Evolutionary conservation across 2,888 invertebrate species (phyloP).

Genomic region (Drosophila paramelanica): DNA sequence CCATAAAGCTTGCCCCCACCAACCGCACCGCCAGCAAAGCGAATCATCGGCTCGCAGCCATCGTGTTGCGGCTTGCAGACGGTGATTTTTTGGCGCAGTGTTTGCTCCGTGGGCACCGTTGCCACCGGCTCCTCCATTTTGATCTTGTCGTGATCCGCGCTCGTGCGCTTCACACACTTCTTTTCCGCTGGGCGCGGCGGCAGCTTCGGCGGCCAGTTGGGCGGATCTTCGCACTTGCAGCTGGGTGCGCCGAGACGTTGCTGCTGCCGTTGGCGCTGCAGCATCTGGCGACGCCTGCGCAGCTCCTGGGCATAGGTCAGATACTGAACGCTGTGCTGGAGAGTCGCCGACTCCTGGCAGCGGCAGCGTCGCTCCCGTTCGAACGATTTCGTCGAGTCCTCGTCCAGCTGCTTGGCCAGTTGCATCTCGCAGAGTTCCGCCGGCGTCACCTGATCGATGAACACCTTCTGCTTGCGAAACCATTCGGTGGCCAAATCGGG

Average conservation of each 20-base stretch:
- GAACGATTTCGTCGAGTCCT: neutral
- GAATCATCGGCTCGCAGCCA: neutral
- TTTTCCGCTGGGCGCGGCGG: neutral
- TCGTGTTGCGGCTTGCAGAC: neutral
- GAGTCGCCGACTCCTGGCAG: conserved; percentile 5
- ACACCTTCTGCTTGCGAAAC: conserved; percentile 69
- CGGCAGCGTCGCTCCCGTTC: neutral
- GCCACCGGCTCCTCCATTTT: no score
- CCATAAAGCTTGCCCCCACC: conserved; percentile 11
- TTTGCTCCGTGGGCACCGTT: no score
- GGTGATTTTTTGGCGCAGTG: neutral
- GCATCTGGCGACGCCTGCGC: conserved; percentile 13
- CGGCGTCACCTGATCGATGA: conserved; percentile 41
- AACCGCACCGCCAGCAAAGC: neutral
- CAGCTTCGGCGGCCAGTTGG: neutral
- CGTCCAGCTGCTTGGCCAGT: neutral
- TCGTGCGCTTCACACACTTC: neutral
- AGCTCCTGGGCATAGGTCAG: conserved; percentile 30
- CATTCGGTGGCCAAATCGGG: conserved; percentile 72
- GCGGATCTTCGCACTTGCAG: conserved; percentile 19
- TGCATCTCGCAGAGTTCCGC: conserved; percentile 35
- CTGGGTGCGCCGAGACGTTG: conserved; percentile 1
- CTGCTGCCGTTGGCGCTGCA: conserved; percentile 33
- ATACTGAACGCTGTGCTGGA: conserved; percentile 36
- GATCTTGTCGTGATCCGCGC: no score